Evolutionary conservation across 2,113 vertebrate genomes (phyloP).

Genomic region (Anguilla rostrata): DNA sequence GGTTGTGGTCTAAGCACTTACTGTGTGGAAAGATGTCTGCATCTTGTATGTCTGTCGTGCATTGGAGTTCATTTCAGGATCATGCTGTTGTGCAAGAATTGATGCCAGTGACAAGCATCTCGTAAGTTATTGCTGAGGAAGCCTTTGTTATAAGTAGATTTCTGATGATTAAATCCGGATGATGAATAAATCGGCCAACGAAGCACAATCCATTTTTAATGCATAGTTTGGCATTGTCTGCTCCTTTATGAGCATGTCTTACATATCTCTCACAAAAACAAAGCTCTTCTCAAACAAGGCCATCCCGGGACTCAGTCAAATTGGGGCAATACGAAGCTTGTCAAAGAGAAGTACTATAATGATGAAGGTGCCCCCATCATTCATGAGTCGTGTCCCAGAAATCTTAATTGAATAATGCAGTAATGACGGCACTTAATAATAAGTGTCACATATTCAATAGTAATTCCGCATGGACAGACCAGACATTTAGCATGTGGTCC

Average conservation of each 20-base stretch:
- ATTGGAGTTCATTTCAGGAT: background rate
- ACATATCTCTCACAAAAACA: background rate
- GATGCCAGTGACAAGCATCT: conserved; percentile 5
- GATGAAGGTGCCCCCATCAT: background rate
- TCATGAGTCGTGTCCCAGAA: background rate
- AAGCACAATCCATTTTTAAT: conserved; percentile 9
- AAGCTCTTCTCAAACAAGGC: background rate
- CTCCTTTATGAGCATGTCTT: background rate
- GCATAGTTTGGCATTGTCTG: background rate
- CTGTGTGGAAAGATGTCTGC: no score
- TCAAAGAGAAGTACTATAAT: background rate
- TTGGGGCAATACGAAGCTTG: background rate
- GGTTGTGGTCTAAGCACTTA: no score
- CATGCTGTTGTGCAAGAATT: background rate
- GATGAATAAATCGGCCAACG: conserved; percentile 11
- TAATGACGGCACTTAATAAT: conserved; percentile 1
- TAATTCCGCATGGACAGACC: background rate
- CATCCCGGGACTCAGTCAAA: background rate
- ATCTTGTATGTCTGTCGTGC: background rate
- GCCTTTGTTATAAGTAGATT: conserved; percentile 8
- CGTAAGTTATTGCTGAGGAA: conserved; percentile 1
- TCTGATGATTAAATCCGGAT: background rate
- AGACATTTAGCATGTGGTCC: background rate
- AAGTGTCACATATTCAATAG: conserved; percentile 2
- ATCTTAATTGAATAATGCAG: conserved; percentile 12